phyloP scores from a whole-genome alignment of 2,113 vertebrate genomes.

The Megaceryle torquata region DNA sequence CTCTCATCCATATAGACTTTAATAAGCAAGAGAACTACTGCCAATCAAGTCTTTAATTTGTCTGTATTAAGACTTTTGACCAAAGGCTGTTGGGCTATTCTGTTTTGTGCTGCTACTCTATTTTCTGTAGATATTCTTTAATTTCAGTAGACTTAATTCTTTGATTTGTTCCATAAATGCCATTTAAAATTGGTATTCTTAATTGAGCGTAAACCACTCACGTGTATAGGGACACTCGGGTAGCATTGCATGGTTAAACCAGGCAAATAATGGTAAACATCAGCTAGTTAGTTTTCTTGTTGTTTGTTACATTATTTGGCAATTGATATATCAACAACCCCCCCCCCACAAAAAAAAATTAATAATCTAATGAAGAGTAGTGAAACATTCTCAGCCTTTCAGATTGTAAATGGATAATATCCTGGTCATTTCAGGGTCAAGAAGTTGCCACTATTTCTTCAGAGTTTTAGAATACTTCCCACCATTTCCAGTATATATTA shows the following conservation, averaged over 20 bases:
- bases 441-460: not conserved
- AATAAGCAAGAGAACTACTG: not conserved
- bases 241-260: not conserved
- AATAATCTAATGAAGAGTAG: not conserved
- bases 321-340: not conserved
- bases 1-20: not conserved
- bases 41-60: not conserved
- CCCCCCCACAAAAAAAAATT: not conserved
- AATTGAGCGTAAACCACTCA: not conserved
- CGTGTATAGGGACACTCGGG: fast-evolving
- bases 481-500: not conserved
- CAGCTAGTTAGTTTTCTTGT: not conserved
- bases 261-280: not conserved
- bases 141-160: not conserved
- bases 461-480: not conserved
- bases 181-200: not conserved
- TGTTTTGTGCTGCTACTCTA: not conserved
- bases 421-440: not conserved
- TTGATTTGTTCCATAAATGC: not conserved
- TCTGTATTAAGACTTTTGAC: not conserved
- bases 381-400: not conserved
- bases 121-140: not conserved
- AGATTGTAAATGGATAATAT: not conserved
- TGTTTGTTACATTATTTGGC: not conserved
- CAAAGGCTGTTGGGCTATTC: not conserved